A percentile compares a stretch with the other conserved stretches of the same genome.
phyloP scores from a whole-genome alignment of 92 coral and sea anemone genomes.

The Galaxea fascicularis region DNA sequence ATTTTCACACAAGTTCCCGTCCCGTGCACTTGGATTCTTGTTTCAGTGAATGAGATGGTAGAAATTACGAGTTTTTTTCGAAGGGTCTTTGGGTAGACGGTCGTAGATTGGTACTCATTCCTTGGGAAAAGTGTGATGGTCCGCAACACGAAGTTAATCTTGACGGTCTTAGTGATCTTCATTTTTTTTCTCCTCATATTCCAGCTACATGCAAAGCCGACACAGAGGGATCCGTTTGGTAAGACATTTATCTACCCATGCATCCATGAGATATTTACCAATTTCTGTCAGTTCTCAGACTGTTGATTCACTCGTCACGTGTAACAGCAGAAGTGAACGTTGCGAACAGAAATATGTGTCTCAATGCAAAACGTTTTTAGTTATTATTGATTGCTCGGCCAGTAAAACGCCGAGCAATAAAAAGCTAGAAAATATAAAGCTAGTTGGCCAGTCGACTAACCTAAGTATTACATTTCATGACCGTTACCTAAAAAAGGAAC shows the following conservation, averaged over 20 bases:
- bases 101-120: background rate
- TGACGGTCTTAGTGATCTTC: background rate
- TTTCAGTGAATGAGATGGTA: background rate
- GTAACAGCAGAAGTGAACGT: background rate
- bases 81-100: background rate
- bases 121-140: background rate
- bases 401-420: too few species aligned
- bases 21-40: background rate
- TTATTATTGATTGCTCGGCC: too few species aligned
- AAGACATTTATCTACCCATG: background rate
- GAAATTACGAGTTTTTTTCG: background rate
- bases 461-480: too few species aligned
- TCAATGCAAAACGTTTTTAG: background rate
- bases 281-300: background rate
- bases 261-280: background rate
- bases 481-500: too few species aligned
- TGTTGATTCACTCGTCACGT: background rate
- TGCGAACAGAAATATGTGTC: background rate
- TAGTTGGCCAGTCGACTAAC: too few species aligned
- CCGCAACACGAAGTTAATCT: background rate
- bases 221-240: conserved; percentile 23
- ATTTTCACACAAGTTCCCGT: background rate
- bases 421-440: too few species aligned
- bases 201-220: conserved; percentile 1
- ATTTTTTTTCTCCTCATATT: background rate